phyloP scores from a whole-genome alignment of 1,140 invertebrate species.

The Ditylenchus dipsaci region DNA sequence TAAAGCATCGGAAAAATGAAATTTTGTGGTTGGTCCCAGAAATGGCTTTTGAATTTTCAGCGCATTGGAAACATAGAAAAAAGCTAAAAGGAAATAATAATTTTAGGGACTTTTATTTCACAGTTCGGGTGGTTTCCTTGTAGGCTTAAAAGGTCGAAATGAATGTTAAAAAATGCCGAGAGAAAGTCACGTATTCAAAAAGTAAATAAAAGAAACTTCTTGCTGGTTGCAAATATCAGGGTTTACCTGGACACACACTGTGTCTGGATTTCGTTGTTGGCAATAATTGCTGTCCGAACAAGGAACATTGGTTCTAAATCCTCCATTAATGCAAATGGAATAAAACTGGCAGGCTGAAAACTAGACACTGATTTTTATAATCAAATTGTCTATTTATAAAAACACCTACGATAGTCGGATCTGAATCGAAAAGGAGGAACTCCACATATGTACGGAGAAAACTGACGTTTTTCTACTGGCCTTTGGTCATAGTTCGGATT shows the following conservation, averaged over 20 bases:
- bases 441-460: slow-evolving; percentile 32
- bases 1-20: too few relatives aligned
- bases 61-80: too few relatives aligned
- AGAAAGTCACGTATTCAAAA: neutral
- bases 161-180: too few relatives aligned
- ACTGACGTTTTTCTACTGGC: slow-evolving; percentile 2
- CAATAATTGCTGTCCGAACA: slow-evolving; percentile 13
- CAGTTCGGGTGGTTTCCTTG: too few relatives aligned
- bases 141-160: too few relatives aligned
- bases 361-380: slow-evolving; percentile 6
- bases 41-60: too few relatives aligned
- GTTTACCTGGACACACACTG: slow-evolving; percentile 8
- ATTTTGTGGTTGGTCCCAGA: too few relatives aligned
- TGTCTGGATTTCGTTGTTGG: neutral
- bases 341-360: slow-evolving; percentile 35
- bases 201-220: neutral
- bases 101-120: too few relatives aligned
- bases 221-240: too few relatives aligned
- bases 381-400: neutral
- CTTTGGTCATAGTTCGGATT: neutral
- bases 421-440: slow-evolving; percentile 28
- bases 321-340: slow-evolving; percentile 28
- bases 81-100: too few relatives aligned
- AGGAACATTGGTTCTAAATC: slow-evolving; percentile 12
- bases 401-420: slow-evolving; percentile 28